Conservation (phyloP, 1,140 invertebrate genomes). For the Zophobas morio region DNA sequence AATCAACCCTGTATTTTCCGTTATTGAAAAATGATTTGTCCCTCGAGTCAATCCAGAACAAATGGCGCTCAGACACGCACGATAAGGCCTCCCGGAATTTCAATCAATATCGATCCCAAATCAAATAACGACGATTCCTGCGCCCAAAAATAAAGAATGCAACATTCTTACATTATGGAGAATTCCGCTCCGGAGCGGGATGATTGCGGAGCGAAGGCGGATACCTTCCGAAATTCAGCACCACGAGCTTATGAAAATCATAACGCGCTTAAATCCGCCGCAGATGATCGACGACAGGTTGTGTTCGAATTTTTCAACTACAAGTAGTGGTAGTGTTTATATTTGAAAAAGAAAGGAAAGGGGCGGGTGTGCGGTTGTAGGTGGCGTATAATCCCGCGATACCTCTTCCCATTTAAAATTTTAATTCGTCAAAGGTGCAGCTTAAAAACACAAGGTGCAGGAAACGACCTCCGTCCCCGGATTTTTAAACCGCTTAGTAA, state of each 20-base stretch:
- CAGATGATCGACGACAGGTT: too few species aligned
- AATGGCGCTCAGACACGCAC: slow-evolving; percentile 52
- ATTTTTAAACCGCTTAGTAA: neutral
- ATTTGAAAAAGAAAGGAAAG: too few species aligned
- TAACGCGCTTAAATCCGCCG: too few species aligned
- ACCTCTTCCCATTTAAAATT: too few species aligned
- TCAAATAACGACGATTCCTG: slow-evolving; percentile 26
- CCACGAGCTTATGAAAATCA: too few species aligned
- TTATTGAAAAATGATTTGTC: slow-evolving; percentile 57
- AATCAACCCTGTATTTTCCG: slow-evolving; percentile 49
- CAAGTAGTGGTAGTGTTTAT: too few species aligned
- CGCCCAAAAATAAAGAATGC: slow-evolving; percentile 19
- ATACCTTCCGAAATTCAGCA: too few species aligned
- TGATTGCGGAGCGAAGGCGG: neutral
- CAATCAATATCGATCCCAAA: slow-evolving; percentile 45
- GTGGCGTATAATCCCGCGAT: too few species aligned
- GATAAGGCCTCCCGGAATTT: slow-evolving; percentile 44
- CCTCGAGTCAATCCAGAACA: slow-evolving; percentile 48
- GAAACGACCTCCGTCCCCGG: neutral
- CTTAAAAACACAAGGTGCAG: too few species aligned
- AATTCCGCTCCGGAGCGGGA: neutral
- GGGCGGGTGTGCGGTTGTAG: too few species aligned
- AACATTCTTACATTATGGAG: neutral
- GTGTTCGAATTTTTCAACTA: too few species aligned
- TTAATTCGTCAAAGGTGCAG: too few species aligned